These are phyloP conservation scores for Epistrophe grossulariae DNA, from an alignment of 2,888 invertebrate genomes.

Conservation along the genomic window DNA sequence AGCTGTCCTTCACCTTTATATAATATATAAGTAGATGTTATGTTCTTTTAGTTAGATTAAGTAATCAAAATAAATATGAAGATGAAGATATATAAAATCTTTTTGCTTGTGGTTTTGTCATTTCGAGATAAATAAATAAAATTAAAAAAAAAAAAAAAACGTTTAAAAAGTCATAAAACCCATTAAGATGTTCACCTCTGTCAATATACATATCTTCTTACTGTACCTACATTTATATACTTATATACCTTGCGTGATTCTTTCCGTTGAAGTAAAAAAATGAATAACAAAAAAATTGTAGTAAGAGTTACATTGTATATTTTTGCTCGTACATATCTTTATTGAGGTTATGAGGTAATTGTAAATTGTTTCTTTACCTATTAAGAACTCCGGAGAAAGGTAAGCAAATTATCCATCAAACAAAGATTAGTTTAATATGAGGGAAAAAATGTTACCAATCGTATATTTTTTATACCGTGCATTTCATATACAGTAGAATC, in stretches of 20 bases:
- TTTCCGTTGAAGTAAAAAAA: constrained; percentile 11
- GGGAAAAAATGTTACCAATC: not conserved
- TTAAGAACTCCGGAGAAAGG: constrained; percentile 31
- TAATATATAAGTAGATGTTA: not conserved
- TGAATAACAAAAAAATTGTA: constrained; percentile 2
- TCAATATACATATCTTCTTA: not conserved
- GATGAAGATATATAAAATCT: constrained; percentile 14
- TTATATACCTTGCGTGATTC: constrained; percentile 1
- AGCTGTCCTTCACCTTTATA: constrained; percentile 69
- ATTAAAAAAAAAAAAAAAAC: constrained; percentile 4
- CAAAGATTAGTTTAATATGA: constrained; percentile 1
- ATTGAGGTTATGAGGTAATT: constrained; percentile 73
- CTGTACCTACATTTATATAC: not conserved
- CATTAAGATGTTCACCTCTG: constrained; percentile 50
- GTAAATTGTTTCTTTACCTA: constrained; percentile 46
- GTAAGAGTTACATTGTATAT: constrained; percentile 9
- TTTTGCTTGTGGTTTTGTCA: constrained; percentile 19
- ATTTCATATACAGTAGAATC: no score
- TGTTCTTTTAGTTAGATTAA: constrained; percentile 36
- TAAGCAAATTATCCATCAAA: constrained; percentile 9
- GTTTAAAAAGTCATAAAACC: constrained; percentile 52
- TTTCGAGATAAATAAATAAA: constrained; percentile 17
- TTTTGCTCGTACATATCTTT: constrained; percentile 44
- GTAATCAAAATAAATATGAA: constrained; percentile 45
- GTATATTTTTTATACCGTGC: not conserved